Base-by-base conservation (phyloP, 2,113 vertebrate species). In the Symphodus melops region DNA sequence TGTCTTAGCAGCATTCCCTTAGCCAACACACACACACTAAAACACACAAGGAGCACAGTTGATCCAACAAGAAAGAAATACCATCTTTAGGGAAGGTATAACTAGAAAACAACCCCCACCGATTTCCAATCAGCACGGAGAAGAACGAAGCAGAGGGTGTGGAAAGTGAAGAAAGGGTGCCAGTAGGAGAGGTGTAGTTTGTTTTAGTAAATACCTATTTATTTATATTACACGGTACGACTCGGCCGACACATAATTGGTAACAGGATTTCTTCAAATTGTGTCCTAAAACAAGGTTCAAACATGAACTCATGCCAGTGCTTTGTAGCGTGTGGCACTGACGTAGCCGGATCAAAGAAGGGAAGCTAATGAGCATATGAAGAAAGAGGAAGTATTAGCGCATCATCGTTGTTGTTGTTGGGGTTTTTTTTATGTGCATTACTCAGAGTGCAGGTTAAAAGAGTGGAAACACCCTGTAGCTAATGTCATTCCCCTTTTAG, bases 131-230 rank as follows among this genome's bases (percentile, higher is more conserved):
- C 86, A 80, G 83, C 86, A 77, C 51, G 72, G 84, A 48, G 72
- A 64, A 86, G 72, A 70, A 89, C 78, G 74, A 86, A 66, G 61
- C 84, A 59, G 65, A 86, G 83, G 72, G 79, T 81, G 84, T 78
- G 88, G 77, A 72, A 82, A 83, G 82, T 78, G 74, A 75, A 87
- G 85, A 82, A 75, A 84, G 75, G 65, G 67, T 66, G 79, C 73
- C 68, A 57, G 77, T 75, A 63, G 84, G 83, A 68, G 75, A 84
- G 84, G 75, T 81, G 77, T 39, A 79, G 89, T 91, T 88, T 89
- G 85, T 87, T 86, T 80, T 87, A 89, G 87, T 81, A 86, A 91
- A 92, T 91, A 87, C 86, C 73, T 83, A 71, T 41, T 10, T 86
- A 87, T 86, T 71, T 88, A 83, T 83, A 89, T 91, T 81, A 90